Percentiles rank a stretch among this genome's conserved stretches.
Conservation (phyloP, 2,113 vertebrate genomes). For the Carassius gibelio region DNA sequence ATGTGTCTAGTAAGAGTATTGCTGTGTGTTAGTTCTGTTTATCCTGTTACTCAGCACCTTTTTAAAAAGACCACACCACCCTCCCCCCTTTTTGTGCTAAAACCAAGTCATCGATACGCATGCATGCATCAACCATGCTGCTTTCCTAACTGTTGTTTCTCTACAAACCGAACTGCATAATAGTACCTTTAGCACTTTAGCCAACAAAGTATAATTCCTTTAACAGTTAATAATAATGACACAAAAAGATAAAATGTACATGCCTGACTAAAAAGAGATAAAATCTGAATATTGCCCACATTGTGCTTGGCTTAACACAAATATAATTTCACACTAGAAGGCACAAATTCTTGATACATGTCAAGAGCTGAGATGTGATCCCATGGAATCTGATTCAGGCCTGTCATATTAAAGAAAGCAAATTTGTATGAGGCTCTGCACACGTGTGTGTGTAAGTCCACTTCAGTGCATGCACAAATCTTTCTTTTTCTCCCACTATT, state of each 20-base stretch:
- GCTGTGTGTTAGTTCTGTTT: neutral
- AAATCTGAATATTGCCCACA: neutral
- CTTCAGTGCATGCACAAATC: conserved; percentile 20
- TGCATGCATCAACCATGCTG: no score
- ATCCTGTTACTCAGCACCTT: neutral
- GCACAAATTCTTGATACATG: conserved; percentile 1
- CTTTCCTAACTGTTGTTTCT: no score
- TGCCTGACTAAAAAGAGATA: neutral
- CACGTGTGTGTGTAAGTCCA: neutral
- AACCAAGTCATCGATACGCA: neutral
- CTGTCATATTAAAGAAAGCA: conserved; percentile 33
- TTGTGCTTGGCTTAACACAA: conserved; percentile 12
- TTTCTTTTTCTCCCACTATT: conserved; percentile 21
- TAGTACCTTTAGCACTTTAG: no score
- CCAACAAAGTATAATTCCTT: no score
- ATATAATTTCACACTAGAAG: neutral
- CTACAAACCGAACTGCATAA: neutral
- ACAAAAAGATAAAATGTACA: neutral
- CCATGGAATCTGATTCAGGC: conserved; percentile 5
- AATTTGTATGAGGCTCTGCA: neutral
- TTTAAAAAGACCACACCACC: neutral
- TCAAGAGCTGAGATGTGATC: neutral
- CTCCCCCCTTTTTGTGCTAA: neutral
- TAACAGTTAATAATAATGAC: no score
- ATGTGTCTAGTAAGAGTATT: neutral